Evolutionary conservation across 2,113 vertebrate genomes (phyloP).

Genomic region (Galeopterus variegatus): DNA sequence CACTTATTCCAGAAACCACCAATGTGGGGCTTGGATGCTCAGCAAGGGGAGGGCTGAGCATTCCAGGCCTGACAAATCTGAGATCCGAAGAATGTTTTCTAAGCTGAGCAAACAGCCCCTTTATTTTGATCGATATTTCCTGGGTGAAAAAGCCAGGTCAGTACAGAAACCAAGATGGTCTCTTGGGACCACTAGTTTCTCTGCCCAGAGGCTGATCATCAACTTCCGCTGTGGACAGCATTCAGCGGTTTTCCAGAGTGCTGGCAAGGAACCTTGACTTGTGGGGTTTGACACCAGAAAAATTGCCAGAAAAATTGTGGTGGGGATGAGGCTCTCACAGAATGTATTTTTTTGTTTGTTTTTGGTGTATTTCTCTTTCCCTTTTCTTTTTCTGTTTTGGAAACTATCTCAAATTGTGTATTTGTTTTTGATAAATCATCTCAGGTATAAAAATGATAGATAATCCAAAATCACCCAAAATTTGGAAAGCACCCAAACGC

Average conservation of each 20-base stretch:
- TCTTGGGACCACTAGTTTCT: background rate
- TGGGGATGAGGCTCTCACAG: background rate
- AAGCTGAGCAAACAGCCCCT: background rate
- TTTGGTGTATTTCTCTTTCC: background rate
- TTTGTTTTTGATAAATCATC: conserved; percentile 13
- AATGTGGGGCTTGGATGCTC: background rate
- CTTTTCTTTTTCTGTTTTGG: background rate
- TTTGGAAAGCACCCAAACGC: background rate
- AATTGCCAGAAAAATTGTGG: no score
- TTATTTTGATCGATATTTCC: conserved; percentile 1
- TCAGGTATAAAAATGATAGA: background rate
- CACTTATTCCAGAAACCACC: background rate
- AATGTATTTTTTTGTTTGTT: background rate
- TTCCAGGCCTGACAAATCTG: background rate
- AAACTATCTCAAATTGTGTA: background rate
- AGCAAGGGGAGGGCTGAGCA: background rate
- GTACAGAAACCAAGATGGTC: background rate
- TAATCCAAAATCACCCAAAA: background rate
- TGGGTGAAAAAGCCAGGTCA: background rate
- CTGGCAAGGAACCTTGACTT: background rate
- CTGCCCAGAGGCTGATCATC: background rate
- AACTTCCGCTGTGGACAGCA: accelerated
- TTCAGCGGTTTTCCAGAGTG: background rate
- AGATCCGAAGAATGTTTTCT: background rate
- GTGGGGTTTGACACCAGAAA: background rate